Evolutionary conservation across 2,797 vertebrate species (phyloP).

Genomic region (Acanthurus leucopareius): DNA sequence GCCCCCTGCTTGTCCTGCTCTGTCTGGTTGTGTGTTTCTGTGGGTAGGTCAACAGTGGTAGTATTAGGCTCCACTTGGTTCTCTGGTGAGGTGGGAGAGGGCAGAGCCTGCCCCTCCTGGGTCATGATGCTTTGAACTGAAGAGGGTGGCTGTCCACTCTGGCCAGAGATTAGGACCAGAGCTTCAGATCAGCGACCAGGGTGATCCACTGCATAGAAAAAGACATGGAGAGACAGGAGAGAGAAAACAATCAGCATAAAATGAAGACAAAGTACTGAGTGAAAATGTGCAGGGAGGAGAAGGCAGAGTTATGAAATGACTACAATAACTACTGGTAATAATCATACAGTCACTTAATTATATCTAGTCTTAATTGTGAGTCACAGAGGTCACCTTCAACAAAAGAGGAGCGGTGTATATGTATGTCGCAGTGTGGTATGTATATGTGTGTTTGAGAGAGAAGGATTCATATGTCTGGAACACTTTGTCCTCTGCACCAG

Average conservation of each 20-base stretch:
- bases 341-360: constrained; percentile 37
- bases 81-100: constrained; percentile 78
- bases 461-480: constrained; percentile 41
- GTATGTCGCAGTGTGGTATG: constrained; percentile 7
- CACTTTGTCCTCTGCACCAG: constrained; percentile 67
- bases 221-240: constrained; percentile 21
- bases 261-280: constrained; percentile 22
- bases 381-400: constrained; percentile 57
- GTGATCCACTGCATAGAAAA: constrained; percentile 38
- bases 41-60: constrained; percentile 10
- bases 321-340: constrained; percentile 3
- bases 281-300: constrained; percentile 4
- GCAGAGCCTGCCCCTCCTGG: constrained; percentile 87
- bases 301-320: constrained; percentile 18
- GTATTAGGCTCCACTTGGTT: constrained; percentile 58
- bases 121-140: constrained; percentile 83
- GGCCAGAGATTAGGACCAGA: constrained; percentile 48
- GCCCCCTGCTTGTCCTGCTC: constrained; percentile 53
- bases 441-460: constrained; percentile 6
- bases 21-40: constrained; percentile 43
- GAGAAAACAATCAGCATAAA: constrained; percentile 27
- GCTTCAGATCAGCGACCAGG: constrained; percentile 41
- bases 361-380: constrained; percentile 45
- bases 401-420: constrained; percentile 38
- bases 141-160: constrained; percentile 47